These are phyloP conservation scores for Ptilorrhoa leucosticta DNA, from an alignment of 2,113 vertebrate genomes.

Conservation along the genomic window DNA sequence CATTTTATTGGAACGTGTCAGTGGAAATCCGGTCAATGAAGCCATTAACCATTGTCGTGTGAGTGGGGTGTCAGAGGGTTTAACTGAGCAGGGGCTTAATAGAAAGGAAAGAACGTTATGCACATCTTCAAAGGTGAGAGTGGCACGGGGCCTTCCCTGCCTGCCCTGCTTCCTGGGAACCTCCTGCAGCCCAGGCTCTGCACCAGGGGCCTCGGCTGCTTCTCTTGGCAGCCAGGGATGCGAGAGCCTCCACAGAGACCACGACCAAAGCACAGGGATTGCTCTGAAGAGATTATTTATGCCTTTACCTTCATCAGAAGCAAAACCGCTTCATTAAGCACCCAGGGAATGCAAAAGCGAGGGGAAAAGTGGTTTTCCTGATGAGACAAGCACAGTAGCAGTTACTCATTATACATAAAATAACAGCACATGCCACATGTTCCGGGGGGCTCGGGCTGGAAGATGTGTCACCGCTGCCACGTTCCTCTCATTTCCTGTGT, in stretches of 20 bases:
- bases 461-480: constrained; percentile 11
- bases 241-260: neutral
- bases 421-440: neutral
- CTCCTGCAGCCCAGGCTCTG: neutral
- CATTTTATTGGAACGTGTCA: neutral
- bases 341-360: neutral
- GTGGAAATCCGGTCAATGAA: neutral
- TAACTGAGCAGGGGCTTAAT: rapidly evolving
- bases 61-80: neutral
- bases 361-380: neutral
- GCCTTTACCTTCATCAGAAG: neutral
- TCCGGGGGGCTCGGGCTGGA: neutral
- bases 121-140: neutral
- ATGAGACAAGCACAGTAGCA: neutral
- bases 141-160: rapidly evolving
- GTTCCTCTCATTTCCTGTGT: constrained; percentile 35
- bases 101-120: rapidly evolving
- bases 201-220: neutral
- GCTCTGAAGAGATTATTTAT: neutral
- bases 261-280: neutral
- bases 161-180: neutral
- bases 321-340: neutral
- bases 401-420: neutral
- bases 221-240: neutral
- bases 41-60: rapidly evolving